phyloP scores from a whole-genome alignment of 2,797 vertebrate species.

The Lophura swinhoii region DNA sequence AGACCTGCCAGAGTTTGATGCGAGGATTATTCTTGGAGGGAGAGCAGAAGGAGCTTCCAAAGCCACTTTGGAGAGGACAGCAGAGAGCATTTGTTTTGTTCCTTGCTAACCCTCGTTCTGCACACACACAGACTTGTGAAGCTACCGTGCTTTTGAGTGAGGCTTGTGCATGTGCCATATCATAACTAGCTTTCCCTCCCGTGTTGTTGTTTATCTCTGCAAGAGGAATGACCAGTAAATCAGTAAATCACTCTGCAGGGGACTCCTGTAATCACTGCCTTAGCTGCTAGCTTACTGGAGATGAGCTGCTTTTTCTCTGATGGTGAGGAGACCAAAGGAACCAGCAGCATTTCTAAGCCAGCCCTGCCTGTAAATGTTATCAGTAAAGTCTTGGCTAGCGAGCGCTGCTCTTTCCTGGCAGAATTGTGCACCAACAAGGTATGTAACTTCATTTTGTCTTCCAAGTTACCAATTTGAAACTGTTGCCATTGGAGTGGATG shows the following conservation, averaged over 20 bases:
- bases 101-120: not conserved
- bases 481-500: not conserved
- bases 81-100: not conserved
- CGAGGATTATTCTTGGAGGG: not conserved
- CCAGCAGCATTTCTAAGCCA: not conserved
- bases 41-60: not conserved
- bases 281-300: not conserved
- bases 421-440: not conserved
- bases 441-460: not conserved
- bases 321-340: not conserved
- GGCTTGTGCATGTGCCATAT: accelerated
- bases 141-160: not conserved
- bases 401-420: not conserved
- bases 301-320: not conserved
- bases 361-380: not conserved
- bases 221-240: not conserved
- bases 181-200: not conserved
- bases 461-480: not conserved
- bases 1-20: not conserved
- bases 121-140: accelerated
- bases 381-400: not conserved
- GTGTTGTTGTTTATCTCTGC: not conserved
- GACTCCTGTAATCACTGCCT: not conserved
- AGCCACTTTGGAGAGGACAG: not conserved
- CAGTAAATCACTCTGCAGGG: not conserved